Conservation (phyloP, 2,888 invertebrate species). For the Rhagonycha fulva region DNA sequence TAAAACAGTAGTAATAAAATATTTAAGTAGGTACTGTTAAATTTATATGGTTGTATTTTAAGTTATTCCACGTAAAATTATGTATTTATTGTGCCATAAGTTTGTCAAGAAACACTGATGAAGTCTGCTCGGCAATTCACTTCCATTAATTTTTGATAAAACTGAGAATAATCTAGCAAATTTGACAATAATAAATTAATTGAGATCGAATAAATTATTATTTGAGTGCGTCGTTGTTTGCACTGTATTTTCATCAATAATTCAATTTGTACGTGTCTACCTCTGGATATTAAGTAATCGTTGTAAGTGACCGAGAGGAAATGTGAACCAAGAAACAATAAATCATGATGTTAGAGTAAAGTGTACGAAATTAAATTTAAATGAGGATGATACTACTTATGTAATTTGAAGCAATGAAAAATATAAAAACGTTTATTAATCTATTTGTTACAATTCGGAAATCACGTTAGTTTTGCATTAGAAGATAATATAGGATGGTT, state of each 20-base stretch:
- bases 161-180: not conserved
- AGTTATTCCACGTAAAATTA: not conserved
- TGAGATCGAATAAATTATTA: not conserved
- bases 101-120: not conserved
- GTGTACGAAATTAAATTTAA: not conserved
- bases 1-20: too few relatives aligned
- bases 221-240: not conserved
- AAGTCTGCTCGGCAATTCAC: too few relatives aligned
- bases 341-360: not conserved
- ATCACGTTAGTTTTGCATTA: not conserved
- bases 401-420: not conserved
- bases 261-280: not conserved
- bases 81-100: not conserved
- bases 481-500: too few relatives aligned
- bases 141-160: not conserved
- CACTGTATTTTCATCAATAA: not conserved
- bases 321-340: not conserved
- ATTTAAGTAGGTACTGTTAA: not conserved
- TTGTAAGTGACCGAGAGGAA: not conserved
- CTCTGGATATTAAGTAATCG: not conserved
- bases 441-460: not conserved
- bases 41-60: not conserved
- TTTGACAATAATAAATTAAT: not conserved
- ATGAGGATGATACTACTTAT: not conserved
- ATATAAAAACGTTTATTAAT: not conserved